Percentiles rank a stretch among this genome's conserved stretches.
Evolutionary conservation across 2,797 vertebrate genomes (phyloP).

Genomic region (Miichthys miiuy): DNA sequence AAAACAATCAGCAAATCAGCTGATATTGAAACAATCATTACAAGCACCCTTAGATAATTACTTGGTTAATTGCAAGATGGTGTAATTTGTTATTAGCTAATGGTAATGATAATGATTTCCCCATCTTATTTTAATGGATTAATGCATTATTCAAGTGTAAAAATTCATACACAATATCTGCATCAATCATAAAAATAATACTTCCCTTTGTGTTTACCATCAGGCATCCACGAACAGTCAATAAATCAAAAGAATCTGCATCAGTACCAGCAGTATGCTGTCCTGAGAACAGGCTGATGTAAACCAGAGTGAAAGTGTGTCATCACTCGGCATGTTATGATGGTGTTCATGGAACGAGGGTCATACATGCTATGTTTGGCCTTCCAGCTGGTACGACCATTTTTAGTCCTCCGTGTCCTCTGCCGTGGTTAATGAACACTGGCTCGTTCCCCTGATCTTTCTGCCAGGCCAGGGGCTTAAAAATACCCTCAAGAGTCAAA

Average conservation of each 20-base stretch:
- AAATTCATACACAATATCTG: not conserved
- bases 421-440: slow-evolving; percentile 75
- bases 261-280: not conserved
- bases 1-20: slow-evolving; percentile 7
- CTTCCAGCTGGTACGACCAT: slow-evolving; percentile 64
- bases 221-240: slow-evolving; percentile 5
- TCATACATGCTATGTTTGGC: slow-evolving; percentile 69
- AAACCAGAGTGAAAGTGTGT: slow-evolving; percentile 70
- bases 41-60: slow-evolving; percentile 7
- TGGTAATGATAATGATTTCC: slow-evolving; percentile 4
- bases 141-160: not conserved
- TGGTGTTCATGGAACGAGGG: slow-evolving; percentile 51
- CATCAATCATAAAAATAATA: slow-evolving; percentile 6
- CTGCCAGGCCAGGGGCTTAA: slow-evolving; percentile 67
- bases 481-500: slow-evolving; percentile 68
- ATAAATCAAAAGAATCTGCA: slow-evolving; percentile 18
- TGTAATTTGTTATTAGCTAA: slow-evolving; percentile 23
- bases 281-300: slow-evolving; percentile 56
- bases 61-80: slow-evolving; percentile 29
- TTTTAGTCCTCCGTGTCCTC: slow-evolving; percentile 71
- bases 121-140: slow-evolving; percentile 11
- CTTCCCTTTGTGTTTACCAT: slow-evolving; percentile 3
- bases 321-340: slow-evolving; percentile 62
- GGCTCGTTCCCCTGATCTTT: slow-evolving; percentile 66
- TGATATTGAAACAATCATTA: slow-evolving; percentile 18